Evolutionary conservation across 2,888 invertebrate genomes (phyloP).

Genomic region (Cheilosia vernalis): DNA sequence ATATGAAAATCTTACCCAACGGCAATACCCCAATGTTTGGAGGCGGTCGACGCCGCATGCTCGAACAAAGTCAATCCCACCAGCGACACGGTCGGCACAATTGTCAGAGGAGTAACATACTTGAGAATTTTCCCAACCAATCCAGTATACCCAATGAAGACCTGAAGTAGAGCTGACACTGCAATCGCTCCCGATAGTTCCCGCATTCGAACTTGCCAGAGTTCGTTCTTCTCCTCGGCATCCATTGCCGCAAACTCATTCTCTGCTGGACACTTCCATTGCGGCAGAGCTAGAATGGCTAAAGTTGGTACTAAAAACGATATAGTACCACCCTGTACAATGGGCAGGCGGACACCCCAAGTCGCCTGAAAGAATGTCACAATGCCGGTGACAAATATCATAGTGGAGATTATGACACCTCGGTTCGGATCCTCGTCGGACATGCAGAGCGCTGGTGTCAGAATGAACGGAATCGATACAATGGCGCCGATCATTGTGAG

Average conservation of each 20-base stretch:
- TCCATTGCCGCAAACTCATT: constrained; percentile 85
- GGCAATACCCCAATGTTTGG: constrained; percentile 93
- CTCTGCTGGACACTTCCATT: constrained; percentile 88
- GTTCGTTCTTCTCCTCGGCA: constrained; percentile 84
- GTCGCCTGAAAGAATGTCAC: constrained; percentile 90
- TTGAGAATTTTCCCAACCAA: constrained; percentile 89
- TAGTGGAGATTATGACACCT: constrained; percentile 91
- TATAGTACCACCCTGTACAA: constrained; percentile 91
- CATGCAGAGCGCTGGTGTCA: constrained; percentile 93
- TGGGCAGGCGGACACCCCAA: constrained; percentile 89
- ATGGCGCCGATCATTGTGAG: constrained; percentile 94
- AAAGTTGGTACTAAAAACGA: constrained; percentile 91
- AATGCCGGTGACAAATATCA: constrained; percentile 92
- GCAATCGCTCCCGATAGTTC: constrained; percentile 93
- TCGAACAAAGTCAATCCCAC: constrained; percentile 93
- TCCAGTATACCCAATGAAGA: constrained; percentile 89
- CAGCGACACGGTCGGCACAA: constrained; percentile 92
- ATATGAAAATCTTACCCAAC: constrained; percentile 86
- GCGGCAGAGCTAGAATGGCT: constrained; percentile 88
- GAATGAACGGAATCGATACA: constrained; percentile 91
- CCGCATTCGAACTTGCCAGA: constrained; percentile 91
- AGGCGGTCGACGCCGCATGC: constrained; percentile 91
- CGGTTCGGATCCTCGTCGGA: constrained; percentile 89
- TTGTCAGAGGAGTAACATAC: constrained; percentile 92
- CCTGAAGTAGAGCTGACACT: constrained; percentile 90